Percentiles rank a stretch among this genome's conserved stretches.
Evolutionary conservation across 2,888 invertebrate species (phyloP).

Genomic region (Rhingia rostrata): DNA sequence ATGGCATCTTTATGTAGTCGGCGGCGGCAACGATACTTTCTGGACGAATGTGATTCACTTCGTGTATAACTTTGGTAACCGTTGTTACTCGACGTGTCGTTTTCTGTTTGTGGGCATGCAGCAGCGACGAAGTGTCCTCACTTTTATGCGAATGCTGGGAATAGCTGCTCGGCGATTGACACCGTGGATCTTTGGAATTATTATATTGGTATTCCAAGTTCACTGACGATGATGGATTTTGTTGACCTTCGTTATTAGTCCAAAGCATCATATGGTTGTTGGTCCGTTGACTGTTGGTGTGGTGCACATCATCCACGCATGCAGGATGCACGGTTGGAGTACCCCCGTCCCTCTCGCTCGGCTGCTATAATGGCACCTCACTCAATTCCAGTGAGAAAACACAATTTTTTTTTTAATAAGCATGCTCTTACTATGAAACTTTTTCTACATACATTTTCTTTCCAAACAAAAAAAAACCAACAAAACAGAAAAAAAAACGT

Average conservation of each 20-base stretch:
- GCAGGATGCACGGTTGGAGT: constrained; percentile 70
- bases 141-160: constrained; percentile 71
- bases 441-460: constrained; percentile 45
- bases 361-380: constrained; percentile 64
- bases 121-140: constrained; percentile 80
- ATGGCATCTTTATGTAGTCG: constrained; percentile 84
- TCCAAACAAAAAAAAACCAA: background rate
- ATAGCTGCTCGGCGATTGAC: constrained; percentile 71
- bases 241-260: constrained; percentile 72
- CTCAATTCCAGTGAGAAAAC: constrained; percentile 64
- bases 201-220: constrained; percentile 66
- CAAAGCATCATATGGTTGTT: constrained; percentile 74
- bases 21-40: constrained; percentile 83
- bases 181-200: constrained; percentile 71
- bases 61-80: constrained; percentile 88
- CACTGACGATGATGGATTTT: constrained; percentile 70
- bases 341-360: constrained; percentile 38
- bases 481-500: constrained; percentile 2
- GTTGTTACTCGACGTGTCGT: constrained; percentile 89
- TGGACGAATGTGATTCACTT: constrained; percentile 85
- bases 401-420: constrained; percentile 41
- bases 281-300: constrained; percentile 48
- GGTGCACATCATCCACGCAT: constrained; percentile 74
- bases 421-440: constrained; percentile 30
- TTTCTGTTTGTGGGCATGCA: constrained; percentile 87